These are phyloP conservation scores for Margarornis squamiger DNA, from an alignment of 2,797 vertebrate species.

Conservation along the genomic window DNA sequence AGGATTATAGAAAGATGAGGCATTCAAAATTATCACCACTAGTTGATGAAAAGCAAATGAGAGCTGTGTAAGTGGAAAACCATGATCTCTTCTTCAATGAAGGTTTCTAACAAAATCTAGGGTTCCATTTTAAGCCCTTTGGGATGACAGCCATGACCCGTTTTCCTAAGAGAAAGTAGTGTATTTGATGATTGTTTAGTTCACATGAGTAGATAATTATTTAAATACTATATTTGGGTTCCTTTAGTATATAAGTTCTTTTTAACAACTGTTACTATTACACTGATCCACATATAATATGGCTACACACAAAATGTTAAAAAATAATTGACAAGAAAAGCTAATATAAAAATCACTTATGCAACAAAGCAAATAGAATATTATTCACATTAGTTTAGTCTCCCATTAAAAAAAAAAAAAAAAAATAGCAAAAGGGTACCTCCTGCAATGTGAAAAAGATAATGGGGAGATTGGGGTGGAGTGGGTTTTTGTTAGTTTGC, in stretches of 20 bases:
- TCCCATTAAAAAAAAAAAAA: too few species aligned
- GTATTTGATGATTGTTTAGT: not conserved
- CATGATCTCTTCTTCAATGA: not conserved
- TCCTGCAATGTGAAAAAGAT: not conserved
- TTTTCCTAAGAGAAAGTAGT: not conserved
- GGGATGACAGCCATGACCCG: not conserved
- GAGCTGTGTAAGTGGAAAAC: slow-evolving; percentile 12
- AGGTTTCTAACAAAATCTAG: not conserved
- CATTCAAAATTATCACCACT: slow-evolving; percentile 47
- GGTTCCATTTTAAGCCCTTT: not conserved
- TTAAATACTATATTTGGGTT: not conserved
- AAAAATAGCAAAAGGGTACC: not conserved
- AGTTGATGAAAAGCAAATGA: slow-evolving; percentile 35
- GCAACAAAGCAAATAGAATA: not conserved
- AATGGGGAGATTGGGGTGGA: too few species aligned
- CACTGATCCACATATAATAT: not conserved
- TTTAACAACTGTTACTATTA: not conserved
- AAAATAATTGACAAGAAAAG: not conserved
- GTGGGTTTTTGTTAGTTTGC: not conserved
- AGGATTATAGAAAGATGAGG: slow-evolving; percentile 59
- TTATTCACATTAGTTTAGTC: not conserved
- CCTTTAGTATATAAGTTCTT: not conserved
- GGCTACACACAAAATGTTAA: not conserved
- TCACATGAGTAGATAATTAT: not conserved
- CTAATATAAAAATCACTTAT: not conserved